phyloP scores from a whole-genome alignment of 2,797 vertebrate genomes.

The Macroramphosus scolopax region DNA sequence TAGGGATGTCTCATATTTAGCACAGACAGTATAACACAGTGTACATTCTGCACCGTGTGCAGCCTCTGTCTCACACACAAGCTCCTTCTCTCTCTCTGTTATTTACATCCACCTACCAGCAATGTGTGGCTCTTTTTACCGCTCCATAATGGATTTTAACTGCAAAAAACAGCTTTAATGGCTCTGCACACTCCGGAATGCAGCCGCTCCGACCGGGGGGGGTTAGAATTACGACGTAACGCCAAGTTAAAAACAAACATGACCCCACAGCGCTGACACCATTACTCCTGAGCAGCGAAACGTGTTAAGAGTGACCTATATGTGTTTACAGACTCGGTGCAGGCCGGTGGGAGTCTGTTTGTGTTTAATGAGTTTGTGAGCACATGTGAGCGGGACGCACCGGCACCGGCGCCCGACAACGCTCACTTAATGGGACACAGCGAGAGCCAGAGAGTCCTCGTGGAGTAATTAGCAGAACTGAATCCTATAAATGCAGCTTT shows the following conservation, averaged over 20 bases:
- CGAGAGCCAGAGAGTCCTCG: constrained; percentile 22
- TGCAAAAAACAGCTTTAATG: constrained; percentile 46
- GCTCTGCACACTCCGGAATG: constrained; percentile 46
- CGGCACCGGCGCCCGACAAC: constrained; percentile 5
- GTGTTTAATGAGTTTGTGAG: constrained; percentile 61
- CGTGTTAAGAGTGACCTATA: constrained; percentile 57
- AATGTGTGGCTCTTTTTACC: constrained; percentile 30
- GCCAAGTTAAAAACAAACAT: constrained; percentile 61
- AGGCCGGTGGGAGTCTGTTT: constrained; percentile 60
- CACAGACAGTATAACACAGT: too few species aligned
- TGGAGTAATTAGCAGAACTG: constrained; percentile 63
- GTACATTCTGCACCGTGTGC: too few species aligned
- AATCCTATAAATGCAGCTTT: constrained; percentile 57
- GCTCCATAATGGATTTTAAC: constrained; percentile 44
- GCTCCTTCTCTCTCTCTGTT: constrained; percentile 7
- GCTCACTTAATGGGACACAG: constrained; percentile 37
- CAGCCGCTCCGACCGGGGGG: constrained; percentile 11
- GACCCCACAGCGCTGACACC: constrained; percentile 42
- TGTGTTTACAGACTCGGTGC: constrained; percentile 62
- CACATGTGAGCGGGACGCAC: constrained; percentile 1
- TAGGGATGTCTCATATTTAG: too few species aligned
- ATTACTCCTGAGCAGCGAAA: constrained; percentile 53
- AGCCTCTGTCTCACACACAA: not conserved
- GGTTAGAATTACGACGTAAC: constrained; percentile 49
- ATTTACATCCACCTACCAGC: constrained; percentile 41